Conservation (phyloP, 2,797 vertebrate genomes). For the Malurus splendens region DNA sequence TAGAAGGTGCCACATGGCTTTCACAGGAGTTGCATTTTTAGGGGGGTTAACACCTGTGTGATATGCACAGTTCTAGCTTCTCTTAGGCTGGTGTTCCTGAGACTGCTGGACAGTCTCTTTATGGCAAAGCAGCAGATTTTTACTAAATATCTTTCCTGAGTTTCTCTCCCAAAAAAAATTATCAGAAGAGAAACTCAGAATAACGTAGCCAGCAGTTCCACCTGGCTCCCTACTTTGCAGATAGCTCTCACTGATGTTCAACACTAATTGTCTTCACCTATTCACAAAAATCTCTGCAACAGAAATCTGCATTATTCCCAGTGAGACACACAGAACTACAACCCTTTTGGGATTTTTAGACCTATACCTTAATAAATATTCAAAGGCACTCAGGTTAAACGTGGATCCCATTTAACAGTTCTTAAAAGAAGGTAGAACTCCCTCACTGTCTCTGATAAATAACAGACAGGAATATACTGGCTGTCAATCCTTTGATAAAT, state of each 20-base stretch:
- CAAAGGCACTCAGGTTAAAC: slow-evolving; percentile 35
- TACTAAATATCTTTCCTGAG: not conserved
- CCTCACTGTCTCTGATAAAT: not conserved
- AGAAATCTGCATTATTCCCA: not conserved
- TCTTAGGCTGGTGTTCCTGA: not conserved
- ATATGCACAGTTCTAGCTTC: not conserved
- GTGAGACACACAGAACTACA: not conserved
- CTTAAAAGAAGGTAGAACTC: not conserved
- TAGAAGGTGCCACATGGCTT: not conserved
- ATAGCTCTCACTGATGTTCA: not conserved
- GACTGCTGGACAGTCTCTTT: not conserved
- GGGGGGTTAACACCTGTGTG: not conserved
- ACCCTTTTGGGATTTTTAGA: not conserved
- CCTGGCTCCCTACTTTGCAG: not conserved
- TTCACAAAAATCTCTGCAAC: not conserved
- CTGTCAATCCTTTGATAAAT: not conserved
- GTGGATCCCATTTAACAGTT: not conserved
- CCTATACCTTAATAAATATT: not conserved
- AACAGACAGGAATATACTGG: not conserved
- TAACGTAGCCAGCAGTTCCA: not conserved
- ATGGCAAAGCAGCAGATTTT: not conserved
- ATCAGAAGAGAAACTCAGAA: not conserved
- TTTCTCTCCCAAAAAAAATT: not conserved
- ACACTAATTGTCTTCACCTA: not conserved
- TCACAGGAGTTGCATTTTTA: not conserved